Evolutionary conservation across 2,797 vertebrate genomes (phyloP).

Genomic region (Parauchenoglanis ngamensis): DNA sequence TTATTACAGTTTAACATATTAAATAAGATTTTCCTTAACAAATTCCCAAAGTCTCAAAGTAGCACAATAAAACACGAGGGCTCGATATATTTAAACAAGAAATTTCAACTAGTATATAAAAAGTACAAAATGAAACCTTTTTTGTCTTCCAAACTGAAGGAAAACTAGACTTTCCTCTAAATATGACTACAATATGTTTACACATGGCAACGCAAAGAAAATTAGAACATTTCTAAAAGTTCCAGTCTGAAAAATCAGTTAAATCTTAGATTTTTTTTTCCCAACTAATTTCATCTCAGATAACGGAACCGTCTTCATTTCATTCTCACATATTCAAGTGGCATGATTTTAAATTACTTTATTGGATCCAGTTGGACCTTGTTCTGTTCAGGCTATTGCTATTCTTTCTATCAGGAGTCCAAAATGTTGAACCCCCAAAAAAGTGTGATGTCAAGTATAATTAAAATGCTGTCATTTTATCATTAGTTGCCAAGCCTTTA

Average conservation of each 20-base stretch:
- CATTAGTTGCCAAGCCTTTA: background rate
- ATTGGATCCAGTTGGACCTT: background rate
- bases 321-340: background rate
- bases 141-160: background rate
- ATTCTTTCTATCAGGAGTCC: background rate
- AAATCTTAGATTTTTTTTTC: background rate
- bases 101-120: background rate
- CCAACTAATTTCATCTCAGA: background rate
- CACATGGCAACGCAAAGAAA: slow-evolving; percentile 4
- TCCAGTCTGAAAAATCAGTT: background rate
- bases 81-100: background rate
- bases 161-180: background rate
- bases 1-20: background rate
- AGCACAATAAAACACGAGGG: background rate
- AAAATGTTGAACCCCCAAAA: background rate
- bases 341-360: background rate
- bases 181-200: background rate
- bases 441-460: background rate
- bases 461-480: background rate
- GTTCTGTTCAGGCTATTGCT: background rate
- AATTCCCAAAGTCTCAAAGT: background rate
- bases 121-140: background rate
- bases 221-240: background rate
- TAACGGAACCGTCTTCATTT: background rate
- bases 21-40: slow-evolving; percentile 5